A percentile compares a stretch with the other conserved stretches of the same genome.
phyloP scores from a whole-genome alignment of 2,797 vertebrate species.

The Ptychobarbus kaznakovi region DNA sequence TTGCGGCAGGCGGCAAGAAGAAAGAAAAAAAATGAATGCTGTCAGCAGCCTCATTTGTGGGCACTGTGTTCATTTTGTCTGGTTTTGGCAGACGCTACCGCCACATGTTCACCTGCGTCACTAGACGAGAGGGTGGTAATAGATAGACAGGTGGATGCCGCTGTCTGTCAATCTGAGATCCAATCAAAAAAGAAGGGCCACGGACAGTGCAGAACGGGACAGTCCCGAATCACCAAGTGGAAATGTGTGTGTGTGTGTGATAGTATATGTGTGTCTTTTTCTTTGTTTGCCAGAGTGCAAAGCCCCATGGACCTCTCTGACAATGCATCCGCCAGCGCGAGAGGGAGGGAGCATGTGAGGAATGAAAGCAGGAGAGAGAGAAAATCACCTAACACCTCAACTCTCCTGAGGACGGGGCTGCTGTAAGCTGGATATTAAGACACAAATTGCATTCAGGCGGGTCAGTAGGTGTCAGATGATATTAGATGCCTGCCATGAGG shows the following conservation, averaged over 20 bases:
- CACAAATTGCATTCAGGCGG: slow-evolving; percentile 99
- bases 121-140: slow-evolving; percentile 84
- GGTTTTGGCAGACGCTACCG: slow-evolving; percentile 68
- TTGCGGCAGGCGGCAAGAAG: slow-evolving; percentile 23
- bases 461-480: slow-evolving; percentile 97
- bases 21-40: slow-evolving; percentile 80
- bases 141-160: slow-evolving; percentile 87
- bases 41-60: slow-evolving; percentile 88
- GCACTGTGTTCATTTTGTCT: slow-evolving; percentile 75
- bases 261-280: slow-evolving; percentile 64
- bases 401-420: slow-evolving; percentile 85
- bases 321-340: slow-evolving; percentile 33
- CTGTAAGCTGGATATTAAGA: slow-evolving; percentile 98
- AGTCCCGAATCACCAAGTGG: slow-evolving; percentile 71
- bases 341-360: slow-evolving; percentile 40
- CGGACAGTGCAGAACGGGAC: slow-evolving; percentile 82
- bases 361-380: slow-evolving; percentile 17
- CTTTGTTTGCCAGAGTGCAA: slow-evolving; percentile 75
- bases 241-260: slow-evolving; percentile 45
- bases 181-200: slow-evolving; percentile 75
- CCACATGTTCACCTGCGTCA: slow-evolving; percentile 85
- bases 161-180: slow-evolving; percentile 79
- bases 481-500: slow-evolving; percentile 95
- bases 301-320: slow-evolving; percentile 70
- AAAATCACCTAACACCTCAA: slow-evolving; percentile 75